Percentiles rank a stretch among this genome's conserved stretches.
Conservation (phyloP, 2,113 vertebrate genomes). For the Psilopsiagon aymara region DNA sequence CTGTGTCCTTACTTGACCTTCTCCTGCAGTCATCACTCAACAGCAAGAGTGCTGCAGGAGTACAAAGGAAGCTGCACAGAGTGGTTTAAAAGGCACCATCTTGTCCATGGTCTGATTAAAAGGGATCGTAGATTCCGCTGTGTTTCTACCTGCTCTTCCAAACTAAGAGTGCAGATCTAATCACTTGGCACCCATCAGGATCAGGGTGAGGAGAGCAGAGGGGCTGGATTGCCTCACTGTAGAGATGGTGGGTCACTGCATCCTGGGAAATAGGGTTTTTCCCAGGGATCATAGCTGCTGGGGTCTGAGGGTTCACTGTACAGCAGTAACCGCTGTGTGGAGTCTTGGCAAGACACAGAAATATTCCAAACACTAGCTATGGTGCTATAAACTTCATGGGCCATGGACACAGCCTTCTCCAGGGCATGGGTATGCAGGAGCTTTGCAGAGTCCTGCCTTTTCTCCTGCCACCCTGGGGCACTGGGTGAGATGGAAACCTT, state of each 20-base stretch:
- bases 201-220: not conserved
- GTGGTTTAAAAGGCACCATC: not conserved
- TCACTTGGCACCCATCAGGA: not conserved
- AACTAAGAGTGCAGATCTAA: not conserved
- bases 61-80: not conserved
- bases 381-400: not conserved
- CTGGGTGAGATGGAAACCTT: not conserved
- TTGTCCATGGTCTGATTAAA: not conserved
- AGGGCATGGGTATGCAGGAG: not conserved
- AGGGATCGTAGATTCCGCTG: not conserved
- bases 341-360: not conserved
- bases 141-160: not conserved
- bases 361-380: not conserved
- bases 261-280: not conserved
- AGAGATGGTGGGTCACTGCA: not conserved
- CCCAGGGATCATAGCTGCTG: not conserved
- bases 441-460: not conserved
- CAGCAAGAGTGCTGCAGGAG: not conserved
- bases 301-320: not conserved
- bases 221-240: not conserved
- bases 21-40: not conserved
- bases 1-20: not conserved
- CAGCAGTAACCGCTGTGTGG: not conserved
- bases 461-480: not conserved
- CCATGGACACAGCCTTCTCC: not conserved